Percentiles rank a stretch among this genome's conserved stretches.
Conservation (phyloP, 2,797 vertebrate species). For the Oreonectes daqikongensis region DNA sequence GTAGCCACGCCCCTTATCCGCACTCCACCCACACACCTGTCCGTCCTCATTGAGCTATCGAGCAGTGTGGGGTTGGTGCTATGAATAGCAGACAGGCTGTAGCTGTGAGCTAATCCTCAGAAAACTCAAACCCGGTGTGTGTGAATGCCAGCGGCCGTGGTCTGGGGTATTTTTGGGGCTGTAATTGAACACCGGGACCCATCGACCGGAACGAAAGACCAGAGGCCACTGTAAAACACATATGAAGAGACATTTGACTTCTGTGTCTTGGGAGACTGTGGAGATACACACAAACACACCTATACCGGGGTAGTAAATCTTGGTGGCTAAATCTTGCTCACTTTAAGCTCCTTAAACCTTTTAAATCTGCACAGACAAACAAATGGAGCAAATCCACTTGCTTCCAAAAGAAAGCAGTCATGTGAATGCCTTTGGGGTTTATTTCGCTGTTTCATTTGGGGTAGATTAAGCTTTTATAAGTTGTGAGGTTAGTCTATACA, state of each 20-base stretch:
- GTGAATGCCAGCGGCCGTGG: conserved; percentile 41
- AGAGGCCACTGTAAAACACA: conserved; percentile 31
- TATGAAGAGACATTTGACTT: conserved; percentile 16
- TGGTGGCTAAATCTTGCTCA: conserved; percentile 32
- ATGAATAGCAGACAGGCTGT: conserved; percentile 69
- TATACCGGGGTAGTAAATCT: conserved; percentile 8
- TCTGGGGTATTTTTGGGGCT: conserved; percentile 66
- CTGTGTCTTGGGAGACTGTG: background rate
- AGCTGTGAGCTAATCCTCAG: conserved; percentile 47
- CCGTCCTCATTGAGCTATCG: conserved; percentile 62
- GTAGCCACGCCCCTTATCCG: background rate
- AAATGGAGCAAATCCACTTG: conserved; percentile 9
- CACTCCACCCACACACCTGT: conserved; percentile 54
- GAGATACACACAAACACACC: conserved; percentile 23
- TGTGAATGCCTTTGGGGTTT: background rate
- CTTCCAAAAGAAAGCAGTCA: background rate
- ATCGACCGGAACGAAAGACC: conserved; percentile 15
- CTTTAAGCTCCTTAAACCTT: conserved; percentile 31
- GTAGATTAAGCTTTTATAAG: too few relatives aligned
- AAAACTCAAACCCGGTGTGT: conserved; percentile 48
- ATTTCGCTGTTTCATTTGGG: background rate
- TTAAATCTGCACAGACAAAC: conserved; percentile 28
- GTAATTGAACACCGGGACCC: conserved; percentile 67
- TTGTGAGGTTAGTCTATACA: background rate
- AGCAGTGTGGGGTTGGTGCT: conserved; percentile 58